Conservation (phyloP, 2,888 invertebrate genomes). For the Drosophila tripunctata region DNA sequence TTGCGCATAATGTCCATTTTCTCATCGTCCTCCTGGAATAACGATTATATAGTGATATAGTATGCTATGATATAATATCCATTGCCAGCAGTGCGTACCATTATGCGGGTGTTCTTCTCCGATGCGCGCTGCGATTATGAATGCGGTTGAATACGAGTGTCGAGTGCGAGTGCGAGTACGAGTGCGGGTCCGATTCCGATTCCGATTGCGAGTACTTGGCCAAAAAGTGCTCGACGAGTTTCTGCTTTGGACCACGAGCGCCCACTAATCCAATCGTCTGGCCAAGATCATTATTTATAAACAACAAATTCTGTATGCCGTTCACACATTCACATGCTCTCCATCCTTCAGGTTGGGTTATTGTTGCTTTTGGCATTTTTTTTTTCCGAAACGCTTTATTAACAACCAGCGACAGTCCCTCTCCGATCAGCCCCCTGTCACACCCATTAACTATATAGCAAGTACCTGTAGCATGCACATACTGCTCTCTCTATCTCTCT, state of each 20-base stretch:
- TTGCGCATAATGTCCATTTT: slow-evolving; percentile 96
- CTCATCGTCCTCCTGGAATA: slow-evolving; percentile 88
- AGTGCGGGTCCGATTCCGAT: slow-evolving; percentile 18
- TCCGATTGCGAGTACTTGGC: slow-evolving; percentile 34
- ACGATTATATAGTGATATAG: neutral
- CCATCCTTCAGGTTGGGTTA: slow-evolving; percentile 61
- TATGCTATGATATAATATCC: slow-evolving; percentile 36
- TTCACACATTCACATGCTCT: slow-evolving; percentile 54
- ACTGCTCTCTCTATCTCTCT: neutral
- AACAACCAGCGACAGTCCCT: slow-evolving; percentile 35
- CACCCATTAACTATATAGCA: neutral
- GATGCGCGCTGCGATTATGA: slow-evolving; percentile 41
- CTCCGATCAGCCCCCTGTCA: neutral
- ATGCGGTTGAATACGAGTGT: slow-evolving; percentile 21
- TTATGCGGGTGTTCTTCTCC: slow-evolving; percentile 29
- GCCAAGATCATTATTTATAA: slow-evolving; percentile 84
- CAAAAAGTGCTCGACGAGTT: slow-evolving; percentile 45
- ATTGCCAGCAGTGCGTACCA: slow-evolving; percentile 35
- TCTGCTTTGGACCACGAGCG: slow-evolving; percentile 70
- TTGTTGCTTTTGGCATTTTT: slow-evolving; percentile 69
- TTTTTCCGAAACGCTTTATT: slow-evolving; percentile 64
- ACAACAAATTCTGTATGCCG: slow-evolving; percentile 69
- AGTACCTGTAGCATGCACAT: slow-evolving; percentile 4
- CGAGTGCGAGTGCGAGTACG: slow-evolving; percentile 12
- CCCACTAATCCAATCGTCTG: slow-evolving; percentile 82